These are phyloP conservation scores for Numida meleagris DNA, from an alignment of 2,113 vertebrate species.

Conservation along the genomic window DNA sequence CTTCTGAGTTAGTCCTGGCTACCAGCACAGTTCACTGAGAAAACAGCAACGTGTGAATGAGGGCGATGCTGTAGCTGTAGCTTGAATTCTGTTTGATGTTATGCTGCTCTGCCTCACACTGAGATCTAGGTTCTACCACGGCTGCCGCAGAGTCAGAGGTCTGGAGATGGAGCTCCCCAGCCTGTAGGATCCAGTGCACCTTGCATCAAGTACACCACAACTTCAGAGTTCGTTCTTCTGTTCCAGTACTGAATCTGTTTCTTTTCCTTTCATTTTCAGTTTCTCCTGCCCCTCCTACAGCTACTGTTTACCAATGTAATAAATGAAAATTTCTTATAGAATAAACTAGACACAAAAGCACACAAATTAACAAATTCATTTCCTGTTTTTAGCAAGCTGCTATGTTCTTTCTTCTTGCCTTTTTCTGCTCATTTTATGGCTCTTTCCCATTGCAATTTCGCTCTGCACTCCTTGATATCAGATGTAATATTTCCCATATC, in stretches of 20 bases:
- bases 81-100: conserved; percentile 10
- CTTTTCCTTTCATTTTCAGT: background rate
- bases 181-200: background rate
- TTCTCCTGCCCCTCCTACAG: background rate
- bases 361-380: background rate
- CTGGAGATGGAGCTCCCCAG: background rate
- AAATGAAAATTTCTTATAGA: background rate
- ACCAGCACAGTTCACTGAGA: background rate
- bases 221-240: background rate
- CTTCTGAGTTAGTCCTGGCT: background rate
- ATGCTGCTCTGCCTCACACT: background rate
- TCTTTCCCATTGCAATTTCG: background rate
- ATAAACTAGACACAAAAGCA: background rate
- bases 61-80: background rate
- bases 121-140: background rate
- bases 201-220: background rate
- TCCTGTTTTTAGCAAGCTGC: background rate
- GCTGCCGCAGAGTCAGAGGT: background rate
- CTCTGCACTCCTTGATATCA: background rate
- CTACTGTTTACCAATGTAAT: background rate
- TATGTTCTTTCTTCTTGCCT: background rate
- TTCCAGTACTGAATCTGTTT: background rate
- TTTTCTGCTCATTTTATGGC: conserved; percentile 32
- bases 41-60: background rate
- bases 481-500: conserved; percentile 22